phyloP scores from a whole-genome alignment of 2,888 invertebrate species.

The Nebria salina region DNA sequence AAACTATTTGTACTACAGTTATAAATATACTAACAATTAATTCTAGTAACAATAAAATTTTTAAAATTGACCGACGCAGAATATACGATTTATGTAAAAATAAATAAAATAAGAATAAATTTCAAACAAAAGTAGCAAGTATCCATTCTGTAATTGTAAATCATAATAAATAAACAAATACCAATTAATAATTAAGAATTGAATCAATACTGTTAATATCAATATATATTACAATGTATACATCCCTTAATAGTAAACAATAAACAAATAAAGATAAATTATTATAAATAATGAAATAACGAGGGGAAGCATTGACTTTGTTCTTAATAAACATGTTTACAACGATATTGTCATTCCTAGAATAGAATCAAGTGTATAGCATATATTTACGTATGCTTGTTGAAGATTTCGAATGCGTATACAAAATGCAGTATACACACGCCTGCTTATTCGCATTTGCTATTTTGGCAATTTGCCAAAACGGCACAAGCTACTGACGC shows the following conservation, averaged over 20 bases:
- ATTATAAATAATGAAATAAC: constrained; percentile 20
- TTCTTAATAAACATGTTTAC: constrained; percentile 45
- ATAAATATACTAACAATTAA: no score
- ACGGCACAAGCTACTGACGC: constrained; percentile 21
- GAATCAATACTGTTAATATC: background rate
- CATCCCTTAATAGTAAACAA: background rate
- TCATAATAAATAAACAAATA: no score
- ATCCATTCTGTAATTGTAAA: no score
- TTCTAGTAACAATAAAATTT: no score
- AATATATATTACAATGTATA: no score
- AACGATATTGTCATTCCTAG: constrained; percentile 32
- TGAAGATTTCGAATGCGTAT: background rate
- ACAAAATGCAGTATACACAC: background rate
- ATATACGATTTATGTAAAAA: no score
- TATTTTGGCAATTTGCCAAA: constrained; percentile 12
- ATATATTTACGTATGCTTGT: background rate
- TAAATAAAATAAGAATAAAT: no score
- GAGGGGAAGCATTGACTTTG: constrained; percentile 31
- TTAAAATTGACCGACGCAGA: no score
- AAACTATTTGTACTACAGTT: no score
- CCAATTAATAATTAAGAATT: no score
- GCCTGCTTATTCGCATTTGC: background rate
- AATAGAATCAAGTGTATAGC: constrained; percentile 12
- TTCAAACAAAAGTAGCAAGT: background rate
- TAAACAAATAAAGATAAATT: background rate